phyloP scores from a whole-genome alignment of 2,797 vertebrate genomes.

The Scomberomorus guttatus region DNA sequence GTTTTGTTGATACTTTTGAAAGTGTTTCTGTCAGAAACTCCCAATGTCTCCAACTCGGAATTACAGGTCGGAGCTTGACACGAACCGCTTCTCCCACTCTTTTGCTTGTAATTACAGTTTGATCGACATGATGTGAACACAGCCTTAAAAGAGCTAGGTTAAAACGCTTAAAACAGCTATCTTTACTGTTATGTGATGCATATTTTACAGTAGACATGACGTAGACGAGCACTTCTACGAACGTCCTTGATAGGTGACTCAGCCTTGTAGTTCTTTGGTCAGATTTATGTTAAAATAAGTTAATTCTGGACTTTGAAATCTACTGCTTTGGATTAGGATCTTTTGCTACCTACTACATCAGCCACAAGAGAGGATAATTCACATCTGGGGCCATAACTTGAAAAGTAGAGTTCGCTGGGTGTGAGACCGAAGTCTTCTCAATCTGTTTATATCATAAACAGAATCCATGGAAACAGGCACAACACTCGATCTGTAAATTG shows the following conservation, averaged over 20 bases:
- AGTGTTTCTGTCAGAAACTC: background rate
- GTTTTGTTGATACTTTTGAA: background rate
- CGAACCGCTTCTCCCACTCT: background rate
- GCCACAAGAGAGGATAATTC: constrained; percentile 28
- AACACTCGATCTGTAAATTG: constrained; percentile 56
- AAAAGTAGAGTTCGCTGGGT: constrained; percentile 42
- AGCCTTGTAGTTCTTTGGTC: background rate
- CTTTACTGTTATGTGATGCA: background rate
- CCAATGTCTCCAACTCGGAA: background rate
- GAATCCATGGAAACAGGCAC: constrained; percentile 71
- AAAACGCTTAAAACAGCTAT: too few species aligned
- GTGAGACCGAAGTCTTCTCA: constrained; percentile 32
- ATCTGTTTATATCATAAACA: constrained; percentile 68
- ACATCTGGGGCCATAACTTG: constrained; percentile 33
- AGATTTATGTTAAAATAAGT: background rate
- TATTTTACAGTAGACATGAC: background rate
- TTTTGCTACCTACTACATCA: constrained; percentile 11
- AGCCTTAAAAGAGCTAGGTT: too few species aligned
- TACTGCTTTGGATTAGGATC: background rate
- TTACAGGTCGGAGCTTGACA: background rate
- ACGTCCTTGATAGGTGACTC: background rate
- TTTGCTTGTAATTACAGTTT: too few species aligned
- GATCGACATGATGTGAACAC: background rate
- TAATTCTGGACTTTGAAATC: constrained; percentile 8
- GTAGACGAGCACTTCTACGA: background rate